These are phyloP conservation scores for Diorhabda sublineata DNA, from an alignment of 1,140 invertebrate genomes.

Conservation along the genomic window DNA sequence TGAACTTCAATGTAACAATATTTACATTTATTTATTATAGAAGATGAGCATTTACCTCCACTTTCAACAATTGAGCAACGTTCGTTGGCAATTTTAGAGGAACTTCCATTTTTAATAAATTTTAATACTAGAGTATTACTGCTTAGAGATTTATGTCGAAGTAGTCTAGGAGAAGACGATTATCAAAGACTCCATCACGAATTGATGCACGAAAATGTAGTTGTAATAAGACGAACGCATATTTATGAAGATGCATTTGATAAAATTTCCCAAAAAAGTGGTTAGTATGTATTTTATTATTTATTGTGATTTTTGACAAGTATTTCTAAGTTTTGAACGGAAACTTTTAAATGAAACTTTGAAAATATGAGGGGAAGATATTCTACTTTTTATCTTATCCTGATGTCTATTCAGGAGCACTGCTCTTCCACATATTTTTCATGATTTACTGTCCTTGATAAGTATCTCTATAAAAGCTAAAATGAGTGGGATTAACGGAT, in stretches of 20 bases:
- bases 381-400: too few relatives aligned
- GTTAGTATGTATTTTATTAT: slow-evolving; percentile 47
- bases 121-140: slow-evolving; percentile 86
- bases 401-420: too few relatives aligned
- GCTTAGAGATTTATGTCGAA: slow-evolving; percentile 65
- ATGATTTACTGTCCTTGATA: too few relatives aligned
- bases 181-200: slow-evolving; percentile 37
- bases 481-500: too few relatives aligned
- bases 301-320: too few relatives aligned
- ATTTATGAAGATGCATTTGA: slow-evolving; percentile 97
- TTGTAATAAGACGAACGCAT: slow-evolving; percentile 83
- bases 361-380: too few relatives aligned
- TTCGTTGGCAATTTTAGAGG: slow-evolving; percentile 80
- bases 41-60: slow-evolving; percentile 69
- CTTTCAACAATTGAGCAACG: slow-evolving; percentile 84
- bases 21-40: slow-evolving; percentile 20
- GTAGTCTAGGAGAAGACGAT: slow-evolving; percentile 39
- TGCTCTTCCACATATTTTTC: too few relatives aligned
- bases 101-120: slow-evolving; percentile 89
- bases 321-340: too few relatives aligned
- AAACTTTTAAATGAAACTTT: too few relatives aligned
- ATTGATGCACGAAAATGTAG: slow-evolving; percentile 35
- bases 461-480: too few relatives aligned
- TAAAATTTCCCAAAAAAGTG: slow-evolving; percentile 85
- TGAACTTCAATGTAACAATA: too few relatives aligned